phyloP scores from a whole-genome alignment of 2,797 vertebrate species.

The Bovichtus diacanthus region DNA sequence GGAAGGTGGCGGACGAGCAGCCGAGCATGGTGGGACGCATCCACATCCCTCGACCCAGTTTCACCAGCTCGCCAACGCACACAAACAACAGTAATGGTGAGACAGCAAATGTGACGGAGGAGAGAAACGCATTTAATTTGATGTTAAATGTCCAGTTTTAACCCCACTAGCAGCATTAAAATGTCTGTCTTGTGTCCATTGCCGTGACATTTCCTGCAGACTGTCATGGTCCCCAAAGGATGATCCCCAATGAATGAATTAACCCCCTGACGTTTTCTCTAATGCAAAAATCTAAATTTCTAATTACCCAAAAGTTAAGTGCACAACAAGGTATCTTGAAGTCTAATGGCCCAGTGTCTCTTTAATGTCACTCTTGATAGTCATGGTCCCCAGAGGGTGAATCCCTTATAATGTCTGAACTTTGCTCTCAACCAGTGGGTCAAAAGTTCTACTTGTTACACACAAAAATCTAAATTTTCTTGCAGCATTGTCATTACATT shows the following conservation, averaged over 20 bases:
- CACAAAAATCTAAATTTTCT: not conserved
- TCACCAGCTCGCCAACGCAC: constrained; percentile 74
- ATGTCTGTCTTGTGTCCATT: not conserved
- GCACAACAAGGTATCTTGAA: not conserved
- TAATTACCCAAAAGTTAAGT: not conserved
- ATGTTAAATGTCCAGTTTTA: not conserved
- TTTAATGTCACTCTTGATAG: not conserved
- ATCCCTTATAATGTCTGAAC: not conserved
- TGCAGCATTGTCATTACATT: not conserved
- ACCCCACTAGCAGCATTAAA: not conserved
- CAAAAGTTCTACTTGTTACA: not conserved
- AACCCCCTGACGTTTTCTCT: not conserved
- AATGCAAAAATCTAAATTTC: not conserved
- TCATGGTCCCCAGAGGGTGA: not conserved
- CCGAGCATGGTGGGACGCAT: constrained; percentile 81
- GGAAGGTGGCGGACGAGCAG: constrained; percentile 70
- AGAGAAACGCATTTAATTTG: not conserved
- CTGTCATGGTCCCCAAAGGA: not conserved
- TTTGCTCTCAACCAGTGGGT: not conserved
- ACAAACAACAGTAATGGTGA: constrained; percentile 82
- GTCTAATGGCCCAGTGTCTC: not conserved
- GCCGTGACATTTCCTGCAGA: not conserved
- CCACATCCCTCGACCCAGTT: constrained; percentile 86
- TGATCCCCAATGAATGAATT: not conserved
- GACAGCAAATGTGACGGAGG: not conserved